phyloP scores from a whole-genome alignment of 2,888 invertebrate genomes.

The Andrena bucephala region DNA sequence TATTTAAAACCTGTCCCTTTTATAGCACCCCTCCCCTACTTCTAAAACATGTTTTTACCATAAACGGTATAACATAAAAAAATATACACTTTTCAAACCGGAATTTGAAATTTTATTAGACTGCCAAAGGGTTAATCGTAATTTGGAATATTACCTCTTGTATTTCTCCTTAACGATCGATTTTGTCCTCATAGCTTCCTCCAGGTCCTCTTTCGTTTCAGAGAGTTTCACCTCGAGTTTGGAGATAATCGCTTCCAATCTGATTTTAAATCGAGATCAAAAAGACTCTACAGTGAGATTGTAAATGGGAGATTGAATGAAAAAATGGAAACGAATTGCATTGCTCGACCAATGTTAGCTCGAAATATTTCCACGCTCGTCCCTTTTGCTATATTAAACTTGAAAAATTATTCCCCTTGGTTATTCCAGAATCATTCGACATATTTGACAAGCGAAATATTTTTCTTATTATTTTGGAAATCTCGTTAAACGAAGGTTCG shows the following conservation, averaged over 20 bases:
- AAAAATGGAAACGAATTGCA: too few species aligned
- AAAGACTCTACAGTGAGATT: too few species aligned
- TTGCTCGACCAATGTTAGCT: too few species aligned
- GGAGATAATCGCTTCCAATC: constrained; percentile 62
- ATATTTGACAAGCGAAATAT: constrained; percentile 11
- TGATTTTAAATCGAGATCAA: constrained; percentile 12
- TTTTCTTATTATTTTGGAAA: constrained; percentile 3
- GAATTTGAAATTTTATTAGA: too few species aligned
- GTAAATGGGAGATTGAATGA: too few species aligned
- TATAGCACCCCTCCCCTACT: too few species aligned
- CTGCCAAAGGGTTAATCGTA: not conserved
- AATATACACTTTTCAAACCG: too few species aligned
- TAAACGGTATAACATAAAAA: too few species aligned
- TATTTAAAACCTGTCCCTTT: too few species aligned
- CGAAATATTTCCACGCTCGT: too few species aligned
- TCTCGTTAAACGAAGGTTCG: not conserved
- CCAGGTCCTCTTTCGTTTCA: constrained; percentile 54
- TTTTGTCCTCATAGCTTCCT: constrained; percentile 60
- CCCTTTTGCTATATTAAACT: too few species aligned
- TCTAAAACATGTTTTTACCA: too few species aligned
- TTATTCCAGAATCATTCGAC: not conserved
- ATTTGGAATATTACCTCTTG: constrained; percentile 56
- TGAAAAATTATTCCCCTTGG: not conserved
- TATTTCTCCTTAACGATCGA: constrained; percentile 61
- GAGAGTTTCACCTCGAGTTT: constrained; percentile 65